These are phyloP conservation scores for Pharmacophagus antenor DNA, from an alignment of 2,888 invertebrate genomes.

Conservation along the genomic window DNA sequence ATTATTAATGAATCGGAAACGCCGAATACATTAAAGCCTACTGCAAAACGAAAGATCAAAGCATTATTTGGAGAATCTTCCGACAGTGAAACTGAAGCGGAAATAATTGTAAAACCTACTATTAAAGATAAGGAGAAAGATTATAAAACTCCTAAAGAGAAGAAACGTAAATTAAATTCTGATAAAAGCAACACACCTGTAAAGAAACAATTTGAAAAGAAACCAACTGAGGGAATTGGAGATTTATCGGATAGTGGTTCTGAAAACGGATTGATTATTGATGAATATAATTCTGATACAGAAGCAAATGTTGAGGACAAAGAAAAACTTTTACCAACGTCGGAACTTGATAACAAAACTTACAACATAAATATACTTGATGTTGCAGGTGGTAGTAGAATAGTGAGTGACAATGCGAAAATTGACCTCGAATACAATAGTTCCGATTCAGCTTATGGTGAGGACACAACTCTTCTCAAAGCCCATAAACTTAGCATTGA, in stretches of 20 bases:
- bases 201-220: conserved; percentile 27
- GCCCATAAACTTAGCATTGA: conserved; percentile 57
- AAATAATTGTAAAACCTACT: conserved; percentile 28
- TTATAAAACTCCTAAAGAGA: conserved; percentile 22
- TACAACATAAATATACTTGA: neutral
- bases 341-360: neutral
- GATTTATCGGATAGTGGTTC: conserved; percentile 46
- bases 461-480: conserved; percentile 55
- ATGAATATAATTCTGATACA: conserved; percentile 34
- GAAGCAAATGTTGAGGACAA: conserved; percentile 35
- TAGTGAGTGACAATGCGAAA: too few relatives aligned
- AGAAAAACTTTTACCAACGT: conserved; percentile 12
- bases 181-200: conserved; percentile 37
- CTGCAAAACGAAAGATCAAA: conserved; percentile 69
- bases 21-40: conserved; percentile 47
- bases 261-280: conserved; percentile 59
- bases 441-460: conserved; percentile 28
- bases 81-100: conserved; percentile 59
- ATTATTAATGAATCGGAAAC: conserved; percentile 39
- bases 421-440: conserved; percentile 10
- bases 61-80: conserved; percentile 78
- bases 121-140: conserved; percentile 47
- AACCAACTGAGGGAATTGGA: conserved; percentile 4
- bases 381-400: neutral
- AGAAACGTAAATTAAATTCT: conserved; percentile 36